Evolutionary conservation across 2,888 invertebrate genomes (phyloP).

Genomic region (Amblyjoppa fuscipennis): DNA sequence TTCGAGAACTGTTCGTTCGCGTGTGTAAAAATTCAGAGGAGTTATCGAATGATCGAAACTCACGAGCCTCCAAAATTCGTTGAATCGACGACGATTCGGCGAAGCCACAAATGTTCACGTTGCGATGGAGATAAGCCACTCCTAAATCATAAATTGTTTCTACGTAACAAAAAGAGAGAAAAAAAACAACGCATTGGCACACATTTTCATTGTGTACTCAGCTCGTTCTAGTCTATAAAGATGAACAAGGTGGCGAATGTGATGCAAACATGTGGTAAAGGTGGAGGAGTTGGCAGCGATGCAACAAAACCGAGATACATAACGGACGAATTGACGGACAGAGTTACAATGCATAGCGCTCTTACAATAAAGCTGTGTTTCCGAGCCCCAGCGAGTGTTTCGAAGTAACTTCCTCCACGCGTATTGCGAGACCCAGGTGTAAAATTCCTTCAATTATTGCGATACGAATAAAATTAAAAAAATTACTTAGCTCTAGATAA

Average conservation of each 20-base stretch:
- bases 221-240: conserved; percentile 81
- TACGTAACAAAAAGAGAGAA: conserved; percentile 37
- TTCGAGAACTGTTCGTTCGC: conserved; percentile 30
- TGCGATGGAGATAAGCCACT: conserved; percentile 35
- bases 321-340: conserved; percentile 32
- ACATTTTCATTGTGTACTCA: conserved; percentile 79
- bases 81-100: conserved; percentile 18
- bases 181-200: conserved; percentile 58
- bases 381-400: background rate
- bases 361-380: background rate
- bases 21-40: conserved; percentile 45
- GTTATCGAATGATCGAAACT: conserved; percentile 12
- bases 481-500: background rate
- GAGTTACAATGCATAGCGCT: conserved; percentile 18
- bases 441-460: conserved; percentile 13
- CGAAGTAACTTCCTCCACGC: background rate
- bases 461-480: background rate
- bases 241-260: conserved; percentile 70
- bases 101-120: conserved; percentile 49
- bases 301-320: conserved; percentile 41
- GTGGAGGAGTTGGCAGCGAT: conserved; percentile 12
- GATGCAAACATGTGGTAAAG: conserved; percentile 52
- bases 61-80: conserved; percentile 26
- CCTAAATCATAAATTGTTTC: conserved; percentile 28
- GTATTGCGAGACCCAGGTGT: background rate